Conservation (phyloP, 1,140 invertebrate species). For the Gonatopus flavifemur region DNA sequence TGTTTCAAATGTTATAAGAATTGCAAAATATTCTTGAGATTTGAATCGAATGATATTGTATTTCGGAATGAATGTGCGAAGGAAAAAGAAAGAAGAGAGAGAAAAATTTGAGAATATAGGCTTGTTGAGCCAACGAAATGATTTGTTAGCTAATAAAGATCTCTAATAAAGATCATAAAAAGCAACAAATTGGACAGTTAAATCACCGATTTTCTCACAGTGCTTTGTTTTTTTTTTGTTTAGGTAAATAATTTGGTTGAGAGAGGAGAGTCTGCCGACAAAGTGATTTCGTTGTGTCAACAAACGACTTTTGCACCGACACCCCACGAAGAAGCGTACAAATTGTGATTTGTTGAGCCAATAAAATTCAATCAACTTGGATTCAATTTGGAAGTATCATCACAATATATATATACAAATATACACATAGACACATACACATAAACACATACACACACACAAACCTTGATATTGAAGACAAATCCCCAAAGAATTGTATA, state of each 20-base stretch:
- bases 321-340: not conserved
- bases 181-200: not conserved
- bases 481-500: too few species aligned
- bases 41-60: too few species aligned
- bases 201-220: not conserved
- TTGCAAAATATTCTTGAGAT: too few species aligned
- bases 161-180: too few species aligned
- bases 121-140: not conserved
- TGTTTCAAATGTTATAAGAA: too few species aligned
- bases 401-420: conserved; percentile 4
- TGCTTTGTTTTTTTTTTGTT: conserved; percentile 1
- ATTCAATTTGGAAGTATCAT: not conserved
- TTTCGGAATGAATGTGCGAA: too few species aligned
- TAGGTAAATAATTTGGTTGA: conserved; percentile 8
- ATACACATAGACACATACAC: too few species aligned
- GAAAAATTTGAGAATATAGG: not conserved
- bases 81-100: not conserved
- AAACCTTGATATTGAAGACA: too few species aligned
- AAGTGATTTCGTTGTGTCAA: conserved; percentile 24
- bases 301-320: conserved; percentile 14
- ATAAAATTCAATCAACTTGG: not conserved
- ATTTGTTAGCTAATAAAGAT: not conserved
- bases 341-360: conserved; percentile 17
- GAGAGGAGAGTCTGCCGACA: conserved; percentile 2
- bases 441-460: too few species aligned